A percentile compares a stretch with the other conserved stretches of the same genome.
phyloP scores from a whole-genome alignment of 2,113 vertebrate genomes.

The Proterorhinus semilunaris region DNA sequence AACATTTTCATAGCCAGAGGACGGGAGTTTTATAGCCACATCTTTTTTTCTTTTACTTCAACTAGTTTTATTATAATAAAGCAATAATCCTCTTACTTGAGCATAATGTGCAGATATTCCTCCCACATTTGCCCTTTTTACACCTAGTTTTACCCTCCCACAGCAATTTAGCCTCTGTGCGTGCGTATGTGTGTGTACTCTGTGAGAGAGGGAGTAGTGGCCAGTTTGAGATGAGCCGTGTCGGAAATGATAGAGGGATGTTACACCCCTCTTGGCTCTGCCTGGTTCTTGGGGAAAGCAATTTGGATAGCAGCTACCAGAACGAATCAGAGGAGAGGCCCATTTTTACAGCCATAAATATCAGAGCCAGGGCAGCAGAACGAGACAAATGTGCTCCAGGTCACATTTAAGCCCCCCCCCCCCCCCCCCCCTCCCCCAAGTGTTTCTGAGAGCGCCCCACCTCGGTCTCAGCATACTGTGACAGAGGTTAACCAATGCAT shows the following conservation, averaged over 20 bases:
- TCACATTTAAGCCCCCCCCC: conserved; percentile 49
- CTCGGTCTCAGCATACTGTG: too few relatives aligned
- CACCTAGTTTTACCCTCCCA: conserved; percentile 12
- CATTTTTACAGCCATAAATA: conserved; percentile 58
- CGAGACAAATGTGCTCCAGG: conserved; percentile 65
- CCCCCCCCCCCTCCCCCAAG: background rate
- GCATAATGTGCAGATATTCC: background rate
- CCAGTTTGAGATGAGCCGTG: conserved; percentile 48
- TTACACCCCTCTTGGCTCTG: conserved; percentile 46
- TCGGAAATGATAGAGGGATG: conserved; percentile 54
- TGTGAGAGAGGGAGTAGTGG: conserved; percentile 13
- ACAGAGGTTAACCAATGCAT: background rate
- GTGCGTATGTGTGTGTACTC: background rate
- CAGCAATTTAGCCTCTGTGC: conserved; percentile 11
- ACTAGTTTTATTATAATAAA: background rate
- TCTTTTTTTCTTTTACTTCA: background rate
- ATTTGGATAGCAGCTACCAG: conserved; percentile 62
- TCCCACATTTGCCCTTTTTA: background rate
- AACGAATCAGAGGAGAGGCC: conserved; percentile 63
- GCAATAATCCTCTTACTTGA: background rate
- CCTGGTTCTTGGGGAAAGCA: conserved; percentile 48
- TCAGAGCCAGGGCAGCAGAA: conserved; percentile 52
- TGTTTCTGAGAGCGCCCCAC: conserved; percentile 27
- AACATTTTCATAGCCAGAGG: too few relatives aligned
- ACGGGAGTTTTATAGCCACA: background rate